Percentiles rank a stretch among this genome's conserved stretches.
Evolutionary conservation across 2,888 invertebrate species (phyloP).

Genomic region (Hirtodrosophila alboralis): DNA sequence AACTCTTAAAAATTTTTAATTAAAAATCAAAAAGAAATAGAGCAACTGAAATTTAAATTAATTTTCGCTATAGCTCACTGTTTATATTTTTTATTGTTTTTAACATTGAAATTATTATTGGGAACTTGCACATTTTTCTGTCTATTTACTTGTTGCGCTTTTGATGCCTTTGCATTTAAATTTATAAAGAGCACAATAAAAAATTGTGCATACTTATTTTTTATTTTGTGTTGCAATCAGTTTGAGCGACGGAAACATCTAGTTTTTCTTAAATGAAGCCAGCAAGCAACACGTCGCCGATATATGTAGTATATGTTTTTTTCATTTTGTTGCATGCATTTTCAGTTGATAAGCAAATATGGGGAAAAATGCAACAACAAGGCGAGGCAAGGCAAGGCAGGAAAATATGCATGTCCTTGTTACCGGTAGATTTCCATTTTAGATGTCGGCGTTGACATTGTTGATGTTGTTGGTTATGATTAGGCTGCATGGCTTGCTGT

Average conservation of each 20-base stretch:
- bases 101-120: neutral
- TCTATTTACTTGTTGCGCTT: conserved; percentile 49
- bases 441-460: conserved; percentile 58
- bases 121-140: conserved; percentile 24
- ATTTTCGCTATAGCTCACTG: too few species aligned
- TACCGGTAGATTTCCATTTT: conserved; percentile 77
- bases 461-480: conserved; percentile 53
- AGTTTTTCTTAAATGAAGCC: conserved; percentile 61
- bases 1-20: neutral
- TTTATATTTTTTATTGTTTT: too few species aligned
- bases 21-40: neutral
- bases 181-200: conserved; percentile 57
- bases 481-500: conserved; percentile 39
- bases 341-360: conserved; percentile 72
- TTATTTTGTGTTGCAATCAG: conserved; percentile 58
- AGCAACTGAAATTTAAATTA: neutral
- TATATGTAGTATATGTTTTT: conserved; percentile 34
- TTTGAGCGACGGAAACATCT: conserved; percentile 74
- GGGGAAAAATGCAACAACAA: conserved; percentile 35
- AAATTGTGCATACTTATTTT: conserved; percentile 37
- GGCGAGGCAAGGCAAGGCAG: conserved; percentile 54
- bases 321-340: conserved; percentile 62
- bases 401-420: conserved; percentile 71
- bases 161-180: conserved; percentile 59
- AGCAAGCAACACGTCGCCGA: conserved; percentile 68